Conservation (phyloP, 2,113 vertebrate species). For the Glaucidium brasilianum region DNA sequence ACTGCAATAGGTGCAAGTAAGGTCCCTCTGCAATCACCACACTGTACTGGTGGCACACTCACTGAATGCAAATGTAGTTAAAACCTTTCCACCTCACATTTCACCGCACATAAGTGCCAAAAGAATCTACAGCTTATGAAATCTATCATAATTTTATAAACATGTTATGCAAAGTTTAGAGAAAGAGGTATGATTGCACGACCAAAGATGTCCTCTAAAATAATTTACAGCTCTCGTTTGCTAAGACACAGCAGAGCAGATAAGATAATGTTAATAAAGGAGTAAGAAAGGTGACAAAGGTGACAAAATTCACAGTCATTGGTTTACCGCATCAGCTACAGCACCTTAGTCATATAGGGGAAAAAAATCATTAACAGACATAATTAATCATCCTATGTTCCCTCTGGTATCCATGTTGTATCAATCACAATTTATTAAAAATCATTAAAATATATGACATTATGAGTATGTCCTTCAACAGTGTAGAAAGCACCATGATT, state of each 20-base stretch:
- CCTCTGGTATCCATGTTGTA: not conserved
- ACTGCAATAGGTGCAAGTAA: constrained; percentile 1
- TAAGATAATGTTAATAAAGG: not conserved
- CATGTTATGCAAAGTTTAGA: not conserved
- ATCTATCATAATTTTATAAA: not conserved
- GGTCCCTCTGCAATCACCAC: constrained; percentile 32
- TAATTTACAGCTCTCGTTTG: not conserved
- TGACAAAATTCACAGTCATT: not conserved
- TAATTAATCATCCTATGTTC: not conserved
- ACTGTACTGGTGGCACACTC: not conserved
- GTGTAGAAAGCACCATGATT: not conserved
- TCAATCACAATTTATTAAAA: not conserved
- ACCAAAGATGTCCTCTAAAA: not conserved
- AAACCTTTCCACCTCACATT: not conserved
- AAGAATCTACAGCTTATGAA: not conserved
- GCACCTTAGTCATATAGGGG: not conserved
- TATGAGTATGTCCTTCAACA: not conserved
- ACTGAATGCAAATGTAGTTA: not conserved
- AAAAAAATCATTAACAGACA: not conserved
- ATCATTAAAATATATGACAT: not conserved
- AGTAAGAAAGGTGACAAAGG: not conserved
- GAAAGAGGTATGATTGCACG: not conserved
- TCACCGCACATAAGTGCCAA: not conserved
- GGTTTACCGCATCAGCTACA: not conserved
- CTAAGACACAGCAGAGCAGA: not conserved